Conservation (phyloP, 2,797 vertebrate species). For the Anabacerthia variegaticeps region DNA sequence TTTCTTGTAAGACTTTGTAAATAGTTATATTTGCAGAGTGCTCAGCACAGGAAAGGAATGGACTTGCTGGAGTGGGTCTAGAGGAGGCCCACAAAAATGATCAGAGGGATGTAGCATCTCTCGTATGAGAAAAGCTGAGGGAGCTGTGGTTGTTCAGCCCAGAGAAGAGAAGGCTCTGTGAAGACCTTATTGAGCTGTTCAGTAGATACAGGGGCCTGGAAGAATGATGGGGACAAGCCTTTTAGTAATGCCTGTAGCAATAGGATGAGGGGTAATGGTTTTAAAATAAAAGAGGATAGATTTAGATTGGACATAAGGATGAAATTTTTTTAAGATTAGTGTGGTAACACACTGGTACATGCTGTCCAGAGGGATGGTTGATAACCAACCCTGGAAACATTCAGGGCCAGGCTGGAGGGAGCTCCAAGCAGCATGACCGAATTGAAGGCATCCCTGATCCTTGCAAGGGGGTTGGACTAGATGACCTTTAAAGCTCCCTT, state of each 20-base stretch:
- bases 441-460: background rate
- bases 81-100: background rate
- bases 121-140: background rate
- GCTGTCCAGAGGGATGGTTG: background rate
- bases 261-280: background rate
- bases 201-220: background rate
- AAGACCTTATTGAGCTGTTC: background rate
- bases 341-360: background rate
- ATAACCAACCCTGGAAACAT: background rate
- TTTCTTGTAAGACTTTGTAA: background rate
- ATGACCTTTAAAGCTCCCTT: background rate
- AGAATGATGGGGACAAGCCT: background rate
- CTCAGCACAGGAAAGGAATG: background rate
- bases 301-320: background rate
- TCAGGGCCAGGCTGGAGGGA: accelerated
- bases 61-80: background rate
- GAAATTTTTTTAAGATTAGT: background rate
- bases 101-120: no score
- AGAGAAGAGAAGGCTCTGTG: background rate
- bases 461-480: background rate
- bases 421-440: accelerated
- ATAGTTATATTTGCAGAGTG: background rate
- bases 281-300: background rate
- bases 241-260: background rate
- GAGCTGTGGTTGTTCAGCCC: background rate